Evolutionary conservation across 2,888 invertebrate species (phyloP).

Genomic region (Leptura quadrifasciata): DNA sequence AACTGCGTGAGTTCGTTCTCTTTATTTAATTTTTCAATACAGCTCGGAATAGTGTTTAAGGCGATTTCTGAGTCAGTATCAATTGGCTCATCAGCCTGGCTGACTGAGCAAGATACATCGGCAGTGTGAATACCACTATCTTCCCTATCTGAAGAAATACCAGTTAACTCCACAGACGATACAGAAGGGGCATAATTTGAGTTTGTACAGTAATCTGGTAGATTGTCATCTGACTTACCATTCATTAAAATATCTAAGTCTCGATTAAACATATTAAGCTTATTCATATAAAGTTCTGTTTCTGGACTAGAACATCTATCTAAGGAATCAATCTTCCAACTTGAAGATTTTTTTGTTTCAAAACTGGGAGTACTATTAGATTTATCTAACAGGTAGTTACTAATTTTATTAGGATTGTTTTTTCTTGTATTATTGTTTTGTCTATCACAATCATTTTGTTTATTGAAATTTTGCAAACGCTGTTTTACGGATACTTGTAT

Average conservation of each 20-base stretch:
- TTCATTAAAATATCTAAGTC: constrained; percentile 72
- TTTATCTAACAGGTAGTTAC: constrained; percentile 64
- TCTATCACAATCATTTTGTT: constrained; percentile 54
- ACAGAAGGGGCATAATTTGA: constrained; percentile 76
- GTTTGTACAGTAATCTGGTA: constrained; percentile 73
- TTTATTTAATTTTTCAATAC: constrained; percentile 66
- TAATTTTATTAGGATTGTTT: constrained; percentile 62
- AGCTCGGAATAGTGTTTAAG: constrained; percentile 67
- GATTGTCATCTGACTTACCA: constrained; percentile 72
- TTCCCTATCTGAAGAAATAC: constrained; percentile 80
- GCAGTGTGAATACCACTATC: constrained; percentile 89
- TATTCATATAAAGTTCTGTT: constrained; percentile 74
- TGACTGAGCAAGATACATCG: constrained; percentile 84
- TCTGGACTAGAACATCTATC: constrained; percentile 76
- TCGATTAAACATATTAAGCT: constrained; percentile 69
- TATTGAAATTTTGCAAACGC: constrained; percentile 62
- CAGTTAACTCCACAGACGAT: constrained; percentile 78
- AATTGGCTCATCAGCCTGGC: constrained; percentile 84
- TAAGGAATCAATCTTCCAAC: constrained; percentile 56
- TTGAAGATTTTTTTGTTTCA: constrained; percentile 49
- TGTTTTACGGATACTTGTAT: constrained; percentile 63
- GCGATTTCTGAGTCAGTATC: constrained; percentile 72
- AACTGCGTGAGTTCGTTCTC: constrained; percentile 49
- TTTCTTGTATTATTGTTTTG: constrained; percentile 55
- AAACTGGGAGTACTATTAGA: constrained; percentile 58